Base-by-base conservation (phyloP, 2,797 vertebrate species). In the Anisognathus igniventris region DNA sequence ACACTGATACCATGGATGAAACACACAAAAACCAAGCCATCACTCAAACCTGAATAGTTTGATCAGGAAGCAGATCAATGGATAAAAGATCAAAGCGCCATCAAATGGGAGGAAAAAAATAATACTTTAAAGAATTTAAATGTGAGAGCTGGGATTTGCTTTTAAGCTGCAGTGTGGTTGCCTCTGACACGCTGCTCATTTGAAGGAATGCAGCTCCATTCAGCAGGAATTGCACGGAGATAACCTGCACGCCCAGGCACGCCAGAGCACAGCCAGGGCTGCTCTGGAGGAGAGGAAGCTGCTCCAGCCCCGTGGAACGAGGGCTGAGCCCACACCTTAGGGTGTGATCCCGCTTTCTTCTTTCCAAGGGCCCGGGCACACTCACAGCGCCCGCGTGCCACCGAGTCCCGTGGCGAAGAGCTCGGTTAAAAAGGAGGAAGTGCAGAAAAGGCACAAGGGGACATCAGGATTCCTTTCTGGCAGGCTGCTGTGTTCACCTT, bases 301-400 rank as follows among this genome's bases (percentile, higher is more conserved):
- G 82, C 33, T 30, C 28, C 72, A 45, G 72, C 72, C 47, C 62
- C 28, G 6, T 0, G 73, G 84, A 92, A n/a, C 64, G 1, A 39
- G 76, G 77, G 85, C 14, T 42, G 61, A 96, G 88, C 82, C 82
- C 93, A 88, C 96, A 96, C 93, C 95, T 96, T 31, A 81, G 90
- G 88, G 72, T 40, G 77, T 88, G 94, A 95, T 11, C 64, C 65
- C 82, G 19, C 90, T 50, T 89, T 90, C 82, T 24, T 57, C 18
- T 84, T 91, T 82, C 68, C 78, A 27, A 83, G 70, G 93, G 81
- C 90, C 67, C 45, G 78, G 50, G 68, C 76, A 7, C 0, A 1
- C 42, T 9, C 28, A 44, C 37, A 39, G 3, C n/a, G 4, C 4
- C 28, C 13, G 56, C 25, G n/a, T 3, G 42, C 1, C 6, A 5